Evolutionary conservation across 2,797 vertebrate genomes (phyloP).

Genomic region (Meda fulgida): DNA sequence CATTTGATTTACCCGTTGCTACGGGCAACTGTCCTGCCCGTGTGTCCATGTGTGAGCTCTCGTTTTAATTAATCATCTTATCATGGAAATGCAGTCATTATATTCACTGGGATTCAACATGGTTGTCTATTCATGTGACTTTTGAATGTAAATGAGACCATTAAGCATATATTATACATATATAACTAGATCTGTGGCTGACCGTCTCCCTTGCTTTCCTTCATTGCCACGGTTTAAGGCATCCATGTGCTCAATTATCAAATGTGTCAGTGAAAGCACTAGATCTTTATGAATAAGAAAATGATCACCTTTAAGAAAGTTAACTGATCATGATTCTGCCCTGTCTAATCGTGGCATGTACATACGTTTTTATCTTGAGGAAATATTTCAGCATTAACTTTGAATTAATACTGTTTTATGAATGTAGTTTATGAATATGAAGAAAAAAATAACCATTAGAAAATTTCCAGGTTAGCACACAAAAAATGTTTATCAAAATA

Average conservation of each 20-base stretch:
- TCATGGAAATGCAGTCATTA: conserved; percentile 54
- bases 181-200: conserved; percentile 52
- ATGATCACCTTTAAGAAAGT: not conserved
- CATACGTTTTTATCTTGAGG: not conserved
- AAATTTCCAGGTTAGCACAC: not conserved
- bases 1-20: conserved; percentile 52
- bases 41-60: conserved; percentile 57
- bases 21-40: conserved; percentile 45
- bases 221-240: conserved; percentile 59
- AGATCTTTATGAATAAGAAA: conserved; percentile 1
- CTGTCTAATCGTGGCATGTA: not conserved
- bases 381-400: too few species aligned
- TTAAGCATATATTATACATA: conserved; percentile 42
- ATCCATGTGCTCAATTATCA: conserved; percentile 44
- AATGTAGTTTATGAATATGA: too few species aligned
- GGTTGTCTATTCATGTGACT: conserved; percentile 62
- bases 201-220: conserved; percentile 62
- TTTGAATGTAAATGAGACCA: conserved; percentile 69
- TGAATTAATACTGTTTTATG: too few species aligned
- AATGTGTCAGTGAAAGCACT: conserved; percentile 11
- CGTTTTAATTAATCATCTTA: conserved; percentile 70
- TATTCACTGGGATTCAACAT: conserved; percentile 56
- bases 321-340: not conserved
- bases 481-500: not conserved
- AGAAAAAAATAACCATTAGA: not conserved